Base-by-base conservation (phyloP, 2,888 invertebrate genomes). In the Craniophora ligustri region DNA sequence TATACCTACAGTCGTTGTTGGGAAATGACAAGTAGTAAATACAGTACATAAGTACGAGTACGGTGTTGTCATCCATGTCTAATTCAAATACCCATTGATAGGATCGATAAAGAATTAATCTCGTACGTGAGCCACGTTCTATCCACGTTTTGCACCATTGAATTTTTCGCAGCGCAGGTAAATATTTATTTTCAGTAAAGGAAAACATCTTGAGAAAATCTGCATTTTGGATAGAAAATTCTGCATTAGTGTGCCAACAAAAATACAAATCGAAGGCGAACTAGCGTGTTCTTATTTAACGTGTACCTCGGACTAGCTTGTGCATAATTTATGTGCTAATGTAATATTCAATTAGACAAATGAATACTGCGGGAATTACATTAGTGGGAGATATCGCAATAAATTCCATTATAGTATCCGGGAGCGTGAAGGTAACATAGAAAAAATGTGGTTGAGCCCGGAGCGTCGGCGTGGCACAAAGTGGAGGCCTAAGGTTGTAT, bases 401-500 rank as follows among this genome's bases (percentile, higher is more conserved):
- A 82, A 79, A 79, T 73, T 76, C 57, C 57, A 72, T 68, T 74
- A 73, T 65, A 71, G 60, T 49, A 78, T 73, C 66, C 64, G 69
- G 55, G 66, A 68, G 75, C 62, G 68, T 56, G 69, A 76, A 80
- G 78, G 76, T 78, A 73, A 78, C 74, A 78, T 75, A 60, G 73
- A 81, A 85, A 86, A 84, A 78, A 74, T 76, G 79, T 75, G 75
- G 72, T 72, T 64, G 67, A 67, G 62, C 72, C 72, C 66, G 72
- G 67, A 64, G 62, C 67, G 73, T 72, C 66, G 79, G 78, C 81
- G 76, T 58, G 69, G 63, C 75, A 67, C 83, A 80, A 81, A 84
- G 84, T 81, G 80, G 79, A 82, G 83, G 86, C 81, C 86, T 88
- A 82, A 82, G 81, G 87, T 84, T 87, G 87, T 92, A 85, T 87